Base-by-base conservation (phyloP, 2,888 invertebrate genomes). In the Zhengitettix transpicula region DNA sequence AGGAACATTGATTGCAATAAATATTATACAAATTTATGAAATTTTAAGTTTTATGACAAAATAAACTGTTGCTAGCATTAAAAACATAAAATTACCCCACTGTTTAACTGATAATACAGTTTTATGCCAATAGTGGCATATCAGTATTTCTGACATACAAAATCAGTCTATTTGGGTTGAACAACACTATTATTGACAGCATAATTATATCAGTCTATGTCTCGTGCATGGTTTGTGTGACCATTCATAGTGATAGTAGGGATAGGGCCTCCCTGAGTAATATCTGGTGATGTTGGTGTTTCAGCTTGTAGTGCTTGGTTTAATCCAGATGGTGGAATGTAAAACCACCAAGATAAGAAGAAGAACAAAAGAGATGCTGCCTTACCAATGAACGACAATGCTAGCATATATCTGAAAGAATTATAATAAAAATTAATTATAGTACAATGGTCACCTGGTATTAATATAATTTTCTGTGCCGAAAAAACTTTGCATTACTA, bases 281-380 rank as follows among this genome's bases (percentile, higher is more conserved):
- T 42, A 10, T 61, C 61, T 9, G 58, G 56, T 14, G 61, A 61
- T 11, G 58, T 55, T 51, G 61, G 61, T 51, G 61, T 56, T 12
- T 53, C 58, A 40, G 58, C 52, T 52, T 57, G 57, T 11, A 61
- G 56, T 10, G 58, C 56, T 16, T 58, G 57, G 11, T 58, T 58
- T 40, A 58, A 55, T 15, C 58, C 56, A 15, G 58, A 15, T 9
- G 62, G 62, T 28, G 62, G 62, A 51, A 62, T 57, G 73, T 88
- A 87, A 69, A 81, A 82, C 80, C 84, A 81, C 84, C 86, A 84
- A 57, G 88, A 85, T 51, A 83, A 74, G 72, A 84, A 80, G 74
- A 87, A 87, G 74, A 86, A 87, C 0, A 85, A 67, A 0, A 84
- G 72, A 0, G 88, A 85, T 58, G 84, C 79, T 8, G 81, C 74